Conservation (phyloP, 2,797 vertebrate genomes). For the Takifugu ocellatus region DNA sequence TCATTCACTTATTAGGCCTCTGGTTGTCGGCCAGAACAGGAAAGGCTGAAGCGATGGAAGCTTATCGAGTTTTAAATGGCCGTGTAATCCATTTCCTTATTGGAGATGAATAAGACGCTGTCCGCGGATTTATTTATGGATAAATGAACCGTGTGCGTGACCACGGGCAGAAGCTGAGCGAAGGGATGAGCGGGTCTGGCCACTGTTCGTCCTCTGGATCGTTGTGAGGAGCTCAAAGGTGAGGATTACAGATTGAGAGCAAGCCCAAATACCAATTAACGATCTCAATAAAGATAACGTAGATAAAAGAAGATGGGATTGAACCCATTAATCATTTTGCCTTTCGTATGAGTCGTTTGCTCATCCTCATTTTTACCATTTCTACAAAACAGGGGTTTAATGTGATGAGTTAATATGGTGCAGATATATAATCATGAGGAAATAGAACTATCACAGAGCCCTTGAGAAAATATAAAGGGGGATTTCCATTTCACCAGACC, state of each 20-base stretch:
- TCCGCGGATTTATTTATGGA: slow-evolving; percentile 59
- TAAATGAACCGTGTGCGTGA: slow-evolving; percentile 45
- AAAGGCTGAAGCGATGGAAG: slow-evolving; percentile 32
- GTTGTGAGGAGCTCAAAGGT: slow-evolving; percentile 3
- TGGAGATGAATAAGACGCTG: slow-evolving; percentile 67
- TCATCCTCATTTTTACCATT: background rate
- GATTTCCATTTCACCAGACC: slow-evolving; percentile 27
- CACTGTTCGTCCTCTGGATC: background rate
- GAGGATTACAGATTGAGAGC: background rate
- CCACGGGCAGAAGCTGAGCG: slow-evolving; percentile 27
- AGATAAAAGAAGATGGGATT: background rate
- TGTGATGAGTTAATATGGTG: slow-evolving; percentile 9
- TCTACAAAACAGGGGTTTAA: slow-evolving; percentile 1
- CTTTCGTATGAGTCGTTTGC: background rate
- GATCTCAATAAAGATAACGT: background rate
- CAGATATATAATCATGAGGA: slow-evolving; percentile 8
- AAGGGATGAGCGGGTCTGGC: slow-evolving; percentile 25
- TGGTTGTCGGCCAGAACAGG: slow-evolving; percentile 39
- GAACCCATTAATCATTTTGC: background rate
- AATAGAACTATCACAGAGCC: slow-evolving; percentile 26
- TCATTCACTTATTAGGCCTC: slow-evolving; percentile 73
- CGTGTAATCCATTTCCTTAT: slow-evolving; percentile 68
- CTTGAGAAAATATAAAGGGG: slow-evolving; percentile 24
- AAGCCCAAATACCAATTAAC: background rate
- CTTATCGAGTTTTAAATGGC: slow-evolving; percentile 72